Evolutionary conservation across 2,888 invertebrate species (phyloP).

Genomic region (Urechis unicinctus): DNA sequence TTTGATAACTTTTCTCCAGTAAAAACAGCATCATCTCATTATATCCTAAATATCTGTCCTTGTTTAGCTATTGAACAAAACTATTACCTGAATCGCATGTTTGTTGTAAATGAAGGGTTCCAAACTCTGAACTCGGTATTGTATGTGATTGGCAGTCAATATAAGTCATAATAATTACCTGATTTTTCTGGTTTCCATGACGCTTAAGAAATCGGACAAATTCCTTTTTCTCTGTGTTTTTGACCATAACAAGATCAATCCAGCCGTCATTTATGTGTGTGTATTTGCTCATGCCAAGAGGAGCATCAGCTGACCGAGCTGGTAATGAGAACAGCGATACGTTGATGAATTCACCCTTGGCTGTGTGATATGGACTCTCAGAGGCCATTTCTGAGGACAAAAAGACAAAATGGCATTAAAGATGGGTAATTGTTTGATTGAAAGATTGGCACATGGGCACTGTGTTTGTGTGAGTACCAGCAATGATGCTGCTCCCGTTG

Average conservation of each 20-base stretch:
- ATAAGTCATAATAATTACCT: constrained; percentile 24
- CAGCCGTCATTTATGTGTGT: constrained; percentile 42
- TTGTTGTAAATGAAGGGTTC: too few species aligned
- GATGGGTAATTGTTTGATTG: too few species aligned
- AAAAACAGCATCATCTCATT: too few species aligned
- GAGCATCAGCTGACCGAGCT: constrained; percentile 22
- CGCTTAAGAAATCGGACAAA: constrained; percentile 39
- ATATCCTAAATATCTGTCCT: too few species aligned
- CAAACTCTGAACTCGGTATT: too few species aligned
- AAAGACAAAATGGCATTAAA: too few species aligned
- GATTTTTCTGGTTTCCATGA: constrained; percentile 42
- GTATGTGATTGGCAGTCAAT: background rate
- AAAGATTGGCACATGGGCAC: too few species aligned
- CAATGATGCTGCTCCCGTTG: too few species aligned
- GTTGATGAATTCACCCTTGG: background rate
- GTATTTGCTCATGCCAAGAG: constrained; percentile 39
- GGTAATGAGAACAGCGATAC: background rate
- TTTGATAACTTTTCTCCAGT: too few species aligned
- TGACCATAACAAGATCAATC: constrained; percentile 40
- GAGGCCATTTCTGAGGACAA: too few species aligned
- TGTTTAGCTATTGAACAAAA: background rate
- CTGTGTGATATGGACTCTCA: background rate
- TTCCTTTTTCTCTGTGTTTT: constrained; percentile 34
- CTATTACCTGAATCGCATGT: too few species aligned
- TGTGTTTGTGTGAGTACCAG: too few species aligned